Evolutionary conservation across 1,140 invertebrate genomes (phyloP).

Genomic region (Onthophagus taurus): DNA sequence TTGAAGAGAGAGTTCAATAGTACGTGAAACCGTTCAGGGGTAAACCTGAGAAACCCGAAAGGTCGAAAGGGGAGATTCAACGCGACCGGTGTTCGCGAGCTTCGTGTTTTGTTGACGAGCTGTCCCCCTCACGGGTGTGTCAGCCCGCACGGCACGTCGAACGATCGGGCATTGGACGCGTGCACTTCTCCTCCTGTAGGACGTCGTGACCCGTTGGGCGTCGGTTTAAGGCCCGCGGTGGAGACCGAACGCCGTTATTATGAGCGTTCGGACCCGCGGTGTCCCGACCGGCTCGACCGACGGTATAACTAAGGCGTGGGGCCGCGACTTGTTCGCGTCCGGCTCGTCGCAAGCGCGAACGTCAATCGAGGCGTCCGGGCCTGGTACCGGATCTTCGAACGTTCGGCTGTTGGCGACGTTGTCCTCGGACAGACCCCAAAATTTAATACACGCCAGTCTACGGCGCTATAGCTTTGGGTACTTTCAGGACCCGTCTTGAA

Average conservation of each 20-base stretch:
- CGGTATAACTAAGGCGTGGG: constrained; percentile 24
- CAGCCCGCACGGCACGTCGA: too few relatives aligned
- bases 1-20: too few relatives aligned
- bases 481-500: constrained; percentile 81
- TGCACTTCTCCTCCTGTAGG: constrained; percentile 43
- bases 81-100: too few relatives aligned
- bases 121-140: too few relatives aligned
- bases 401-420: constrained; percentile 32
- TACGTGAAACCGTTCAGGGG: too few relatives aligned
- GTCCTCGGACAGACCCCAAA: constrained; percentile 39
- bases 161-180: too few relatives aligned
- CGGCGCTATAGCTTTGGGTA: constrained; percentile 50
- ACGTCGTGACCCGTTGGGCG: constrained; percentile 42
- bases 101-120: too few relatives aligned
- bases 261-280: constrained; percentile 17
- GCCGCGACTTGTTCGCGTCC: constrained; percentile 27
- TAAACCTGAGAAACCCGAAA: too few relatives aligned
- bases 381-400: constrained; percentile 13
- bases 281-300: constrained; percentile 23
- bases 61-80: too few relatives aligned
- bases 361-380: constrained; percentile 17
- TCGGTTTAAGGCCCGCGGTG: constrained; percentile 32
- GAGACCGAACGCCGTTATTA: constrained; percentile 28
- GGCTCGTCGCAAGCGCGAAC: constrained; percentile 27
- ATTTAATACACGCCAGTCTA: constrained; percentile 38